These are phyloP conservation scores for Pipra filicauda DNA, from an alignment of 2,113 vertebrate genomes.

Conservation along the genomic window DNA sequence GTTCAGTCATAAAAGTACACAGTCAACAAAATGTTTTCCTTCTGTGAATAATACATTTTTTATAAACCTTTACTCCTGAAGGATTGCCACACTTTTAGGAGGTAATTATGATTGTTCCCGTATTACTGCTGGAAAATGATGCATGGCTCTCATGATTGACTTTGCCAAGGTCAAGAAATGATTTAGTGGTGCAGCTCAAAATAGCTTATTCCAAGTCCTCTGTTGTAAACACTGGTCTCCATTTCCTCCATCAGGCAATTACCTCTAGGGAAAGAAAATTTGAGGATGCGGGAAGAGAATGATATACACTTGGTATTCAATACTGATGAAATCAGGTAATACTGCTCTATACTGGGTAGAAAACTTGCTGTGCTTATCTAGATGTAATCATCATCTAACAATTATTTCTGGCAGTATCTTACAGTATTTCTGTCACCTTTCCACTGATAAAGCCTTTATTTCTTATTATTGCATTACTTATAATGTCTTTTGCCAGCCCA, in stretches of 20 bases:
- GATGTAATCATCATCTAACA: neutral
- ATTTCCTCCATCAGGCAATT: constrained; percentile 7
- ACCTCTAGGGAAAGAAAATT: neutral
- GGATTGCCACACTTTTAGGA: neutral
- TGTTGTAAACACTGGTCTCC: neutral
- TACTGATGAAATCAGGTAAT: constrained; percentile 10
- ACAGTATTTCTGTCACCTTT: constrained; percentile 20
- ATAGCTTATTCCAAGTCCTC: constrained; percentile 18
- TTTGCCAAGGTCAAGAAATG: constrained; percentile 34
- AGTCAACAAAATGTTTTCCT: neutral
- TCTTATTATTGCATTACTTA: constrained; percentile 11
- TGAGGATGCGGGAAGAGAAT: neutral
- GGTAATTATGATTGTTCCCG: neutral
- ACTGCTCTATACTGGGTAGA: neutral
- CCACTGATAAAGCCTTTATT: neutral
- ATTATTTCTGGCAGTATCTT: neutral
- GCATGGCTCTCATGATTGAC: constrained; percentile 31
- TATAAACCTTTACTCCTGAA: constrained; percentile 4
- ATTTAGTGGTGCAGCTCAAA: constrained; percentile 15
- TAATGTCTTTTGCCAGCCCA: constrained; percentile 1
- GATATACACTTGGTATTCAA: neutral
- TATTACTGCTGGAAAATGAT: constrained; percentile 41
- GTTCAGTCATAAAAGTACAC: neutral
- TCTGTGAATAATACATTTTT: neutral
- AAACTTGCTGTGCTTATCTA: neutral